Base-by-base conservation (phyloP, 1,140 invertebrate genomes). In the Whitmania pigra region DNA sequence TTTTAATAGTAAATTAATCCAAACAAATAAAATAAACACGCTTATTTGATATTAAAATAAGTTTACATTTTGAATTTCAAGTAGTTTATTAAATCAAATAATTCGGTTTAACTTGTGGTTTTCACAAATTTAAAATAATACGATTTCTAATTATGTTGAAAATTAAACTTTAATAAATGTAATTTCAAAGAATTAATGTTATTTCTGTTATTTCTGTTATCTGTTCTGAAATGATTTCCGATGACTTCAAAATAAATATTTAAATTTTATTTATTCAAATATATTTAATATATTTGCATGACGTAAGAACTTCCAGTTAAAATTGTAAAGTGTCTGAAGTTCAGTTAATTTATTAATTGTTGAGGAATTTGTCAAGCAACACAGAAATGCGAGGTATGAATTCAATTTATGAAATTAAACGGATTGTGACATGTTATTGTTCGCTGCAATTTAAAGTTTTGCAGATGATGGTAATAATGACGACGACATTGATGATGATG, bases 161-260 rank as follows among this genome's bases (percentile, higher is more conserved):
- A n/a, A 57, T 3, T n/a, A 57, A n/a, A 57, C 2, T 57, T 9
- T 4, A 5, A 4, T 3, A 5, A 20, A 57, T 57, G 15, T 11
- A 22, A 57, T 70, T n/a, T 74, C 67, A 60, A 55, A n/a, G n/a
- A n/a, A n/a, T n/a, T n/a, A 66, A 9, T 22, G 68, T 49, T 49
- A 72, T 53, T 15, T 25, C n/a, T 22, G 49, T 11, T 18, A 72
- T 27, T 60, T n/a, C n/a, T n/a, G n/a, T n/a, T 40, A 9, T 31
- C 53, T 0, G 22, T 67, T 31, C 53, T 0, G 22, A 67, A 54
- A 53, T 74, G 7, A 27, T 40, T 22, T 5, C 31, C 4, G 68
- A 69, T 22, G 49, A 69, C n/a, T 18, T 22, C 29, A 2, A 27
- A 18, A 31, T 31, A 20, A 20, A 40, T n/a, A 22, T 31, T 49